phyloP scores from a whole-genome alignment of 2,113 vertebrate genomes.

The Phalacrocorax carbo region DNA sequence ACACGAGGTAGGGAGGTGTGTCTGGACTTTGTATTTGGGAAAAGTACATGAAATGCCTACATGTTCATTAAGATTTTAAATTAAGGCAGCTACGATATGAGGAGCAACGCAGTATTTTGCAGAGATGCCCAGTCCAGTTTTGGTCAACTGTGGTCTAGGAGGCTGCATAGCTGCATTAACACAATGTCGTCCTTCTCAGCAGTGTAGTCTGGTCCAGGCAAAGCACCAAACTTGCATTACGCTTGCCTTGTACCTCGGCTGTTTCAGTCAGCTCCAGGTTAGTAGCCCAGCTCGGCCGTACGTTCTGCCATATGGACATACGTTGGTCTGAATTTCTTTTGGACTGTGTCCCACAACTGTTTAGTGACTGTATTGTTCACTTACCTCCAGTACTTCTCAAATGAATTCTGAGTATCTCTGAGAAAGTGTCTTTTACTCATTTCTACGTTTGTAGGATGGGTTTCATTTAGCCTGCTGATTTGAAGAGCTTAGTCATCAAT shows the following conservation, averaged over 20 bases:
- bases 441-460: background rate
- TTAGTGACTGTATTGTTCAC: background rate
- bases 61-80: background rate
- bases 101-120: background rate
- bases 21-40: background rate
- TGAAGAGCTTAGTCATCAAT: background rate
- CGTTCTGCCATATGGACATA: fast-evolving
- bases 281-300: background rate
- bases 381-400: background rate
- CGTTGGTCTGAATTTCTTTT: background rate
- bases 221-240: fast-evolving
- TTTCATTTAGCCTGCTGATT: background rate
- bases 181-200: background rate
- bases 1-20: too few species aligned
- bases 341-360: background rate
- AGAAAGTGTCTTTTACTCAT: background rate
- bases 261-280: background rate
- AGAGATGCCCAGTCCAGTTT: background rate
- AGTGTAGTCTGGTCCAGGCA: fast-evolving
- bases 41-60: background rate
- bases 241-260: background rate
- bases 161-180: background rate
- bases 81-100: background rate
- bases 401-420: background rate
- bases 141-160: background rate